Base-by-base conservation (phyloP, 2,888 invertebrate species). In the Drosophila maculinotata region DNA sequence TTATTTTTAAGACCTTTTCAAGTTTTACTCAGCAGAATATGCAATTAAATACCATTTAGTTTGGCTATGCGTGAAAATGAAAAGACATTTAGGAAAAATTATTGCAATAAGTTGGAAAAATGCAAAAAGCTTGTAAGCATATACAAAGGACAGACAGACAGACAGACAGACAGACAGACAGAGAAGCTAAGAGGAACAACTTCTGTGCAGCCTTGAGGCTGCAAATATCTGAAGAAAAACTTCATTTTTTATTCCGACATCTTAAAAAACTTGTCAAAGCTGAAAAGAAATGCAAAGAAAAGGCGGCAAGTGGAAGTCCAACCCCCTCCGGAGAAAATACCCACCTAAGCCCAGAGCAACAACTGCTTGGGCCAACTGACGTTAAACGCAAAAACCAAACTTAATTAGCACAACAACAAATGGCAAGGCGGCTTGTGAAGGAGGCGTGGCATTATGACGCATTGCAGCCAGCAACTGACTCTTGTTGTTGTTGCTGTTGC, bases 341-440 rank as follows among this genome's bases (percentile, higher is more conserved):
- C n/a, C 17, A 39, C n/a, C 49, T 39, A 38, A 36, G 7, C 31
- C 12, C 5, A 28, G 36, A 8, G 9, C 25, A 6, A 25, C 15
- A 30, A 42, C 49, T 51, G 17, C 6, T 15, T 25, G 8, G 14
- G 17, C 14, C 35, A 44, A 31, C 15, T 44, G 56, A 41, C 59
- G 69, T 75, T 31, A 52, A 60, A 57, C 14, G 44, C 64, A 71
- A 58, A 49, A 56, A 35, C 51, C 54, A 51, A 76, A 68, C 79
- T 44, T 68, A 76, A 76, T 76, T 76, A 76, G 68, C 48, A 60
- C 41, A 79, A 59, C 67, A 76, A 71, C 66, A 38, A 52, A 53
- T 10, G 36, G 31, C 39, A 17, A 23, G 28, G 36, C 10, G 25
- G 41, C 26, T 14, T 33, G 12, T 45, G 44, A 47, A 7, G 38